A percentile compares a stretch with the other conserved stretches of the same genome.
Conservation (phyloP, 2,113 vertebrate genomes). For the Centropus unirufus region DNA sequence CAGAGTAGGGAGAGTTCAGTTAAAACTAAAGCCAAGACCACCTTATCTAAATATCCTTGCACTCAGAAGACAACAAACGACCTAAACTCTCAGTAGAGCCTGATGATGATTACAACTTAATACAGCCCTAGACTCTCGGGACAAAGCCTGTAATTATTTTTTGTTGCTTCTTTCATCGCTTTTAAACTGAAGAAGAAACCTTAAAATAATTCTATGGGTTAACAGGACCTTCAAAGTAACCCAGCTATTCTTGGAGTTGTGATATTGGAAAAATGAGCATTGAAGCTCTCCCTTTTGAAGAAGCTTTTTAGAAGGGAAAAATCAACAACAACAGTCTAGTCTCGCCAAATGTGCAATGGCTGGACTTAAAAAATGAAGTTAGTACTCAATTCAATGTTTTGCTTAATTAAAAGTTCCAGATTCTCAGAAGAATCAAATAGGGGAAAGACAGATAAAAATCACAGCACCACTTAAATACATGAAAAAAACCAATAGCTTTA, state of each 20-base stretch:
- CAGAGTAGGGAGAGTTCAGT: neutral
- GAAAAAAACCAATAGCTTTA: neutral
- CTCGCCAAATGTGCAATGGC: neutral
- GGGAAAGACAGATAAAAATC: neutral
- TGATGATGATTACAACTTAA: neutral
- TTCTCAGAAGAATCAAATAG: neutral
- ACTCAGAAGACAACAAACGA: rapidly evolving
- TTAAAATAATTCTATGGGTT: neutral
- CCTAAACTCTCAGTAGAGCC: neutral
- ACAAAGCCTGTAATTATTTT: neutral
- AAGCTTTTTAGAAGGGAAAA: neutral
- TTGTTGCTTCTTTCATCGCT: neutral
- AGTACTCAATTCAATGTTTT: neutral
- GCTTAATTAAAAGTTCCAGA: neutral
- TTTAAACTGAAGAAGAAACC: neutral
- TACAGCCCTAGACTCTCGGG: neutral
- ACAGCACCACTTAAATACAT: neutral
- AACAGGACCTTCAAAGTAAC: neutral
- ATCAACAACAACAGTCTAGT: neutral
- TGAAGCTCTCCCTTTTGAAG: neutral
- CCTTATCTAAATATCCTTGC: neutral
- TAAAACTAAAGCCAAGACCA: neutral
- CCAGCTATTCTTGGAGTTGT: neutral
- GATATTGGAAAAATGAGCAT: neutral
- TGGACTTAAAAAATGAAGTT: neutral